These are phyloP conservation scores for Bruchidius siliquastri DNA, from an alignment of 2,888 invertebrate genomes.

Conservation along the genomic window DNA sequence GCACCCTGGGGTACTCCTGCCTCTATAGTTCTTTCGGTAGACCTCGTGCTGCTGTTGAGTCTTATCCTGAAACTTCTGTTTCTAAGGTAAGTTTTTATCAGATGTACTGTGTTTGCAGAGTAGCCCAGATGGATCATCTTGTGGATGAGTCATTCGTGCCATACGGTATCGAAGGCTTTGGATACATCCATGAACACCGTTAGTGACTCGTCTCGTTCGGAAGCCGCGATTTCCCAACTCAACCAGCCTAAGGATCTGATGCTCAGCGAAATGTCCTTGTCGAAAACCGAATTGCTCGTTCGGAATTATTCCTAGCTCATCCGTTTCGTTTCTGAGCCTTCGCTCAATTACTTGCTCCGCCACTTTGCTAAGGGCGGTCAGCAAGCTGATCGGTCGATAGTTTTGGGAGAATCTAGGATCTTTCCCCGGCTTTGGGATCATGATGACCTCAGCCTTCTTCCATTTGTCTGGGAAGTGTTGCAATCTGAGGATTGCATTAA, in stretches of 20 bases:
- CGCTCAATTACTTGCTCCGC: not conserved
- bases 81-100: too few species aligned
- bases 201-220: not conserved
- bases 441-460: constrained; percentile 1
- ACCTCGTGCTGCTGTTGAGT: too few species aligned
- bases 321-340: not conserved
- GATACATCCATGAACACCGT: not conserved
- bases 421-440: not conserved
- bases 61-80: too few species aligned
- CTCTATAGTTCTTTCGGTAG: too few species aligned
- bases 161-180: not conserved
- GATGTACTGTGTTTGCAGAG: too few species aligned
- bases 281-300: not conserved
- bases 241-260: not conserved
- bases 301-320: not conserved
- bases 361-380: not conserved
- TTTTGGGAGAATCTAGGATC: not conserved
- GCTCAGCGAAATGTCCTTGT: not conserved
- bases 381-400: not conserved
- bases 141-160: not conserved
- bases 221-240: not conserved
- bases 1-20: too few species aligned
- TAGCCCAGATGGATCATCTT: not conserved
- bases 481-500: constrained; percentile 7
- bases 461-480: constrained; percentile 3